Evolutionary conservation across 2,888 invertebrate genomes (phyloP), one percentile per base, ranked within the genome.

Genomic region (Noctua comes): DNA sequence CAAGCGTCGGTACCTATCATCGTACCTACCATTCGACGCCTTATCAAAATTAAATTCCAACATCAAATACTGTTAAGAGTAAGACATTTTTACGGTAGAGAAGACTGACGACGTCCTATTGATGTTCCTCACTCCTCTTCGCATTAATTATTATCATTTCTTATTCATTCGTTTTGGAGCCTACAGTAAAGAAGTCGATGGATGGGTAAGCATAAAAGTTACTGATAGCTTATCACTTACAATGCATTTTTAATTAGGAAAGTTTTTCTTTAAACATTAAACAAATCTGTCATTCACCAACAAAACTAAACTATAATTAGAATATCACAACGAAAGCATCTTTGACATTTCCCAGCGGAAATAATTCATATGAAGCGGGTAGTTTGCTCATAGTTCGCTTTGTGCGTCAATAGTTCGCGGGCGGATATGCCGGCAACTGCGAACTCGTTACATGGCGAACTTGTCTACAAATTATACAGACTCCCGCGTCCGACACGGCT

Each of bases 401-500:
- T 79, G 68, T 79, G 74, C 80, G 79, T 86, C 86, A 76, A 87
- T 88, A 88, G 79, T 82, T 83, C 76, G 80, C 73, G 68, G 66
- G 77, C 71, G 79, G 84, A 80, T 84, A 84, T 80, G 80, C 74
- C 70, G 72, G 79, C 73, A 81, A 86, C 84, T 83, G 72, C 74
- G 51, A 75, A 88, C 88, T 89, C 85, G 82, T 88, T 87, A 89
- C 88, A 86, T 77, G 77, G 84, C 82, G 76, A 88, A 88, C 86
- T 87, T 81, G n/a, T 85, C 79, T 82, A 77, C 75, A 77, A 87
- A 87, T 87, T 89, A 83, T 83, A 88, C 83, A 62, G 84, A 68
- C 79, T 80, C 77, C 76, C 82, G 83, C 86, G 79, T 82, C 73
- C 80, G 74, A 86, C 79, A 70, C 72, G 81, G 73, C 77, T 84